Evolutionary conservation across 2,797 vertebrate genomes (phyloP), one percentile per base, ranked within the genome.

Genomic region (Tragelaphus oryx): DNA sequence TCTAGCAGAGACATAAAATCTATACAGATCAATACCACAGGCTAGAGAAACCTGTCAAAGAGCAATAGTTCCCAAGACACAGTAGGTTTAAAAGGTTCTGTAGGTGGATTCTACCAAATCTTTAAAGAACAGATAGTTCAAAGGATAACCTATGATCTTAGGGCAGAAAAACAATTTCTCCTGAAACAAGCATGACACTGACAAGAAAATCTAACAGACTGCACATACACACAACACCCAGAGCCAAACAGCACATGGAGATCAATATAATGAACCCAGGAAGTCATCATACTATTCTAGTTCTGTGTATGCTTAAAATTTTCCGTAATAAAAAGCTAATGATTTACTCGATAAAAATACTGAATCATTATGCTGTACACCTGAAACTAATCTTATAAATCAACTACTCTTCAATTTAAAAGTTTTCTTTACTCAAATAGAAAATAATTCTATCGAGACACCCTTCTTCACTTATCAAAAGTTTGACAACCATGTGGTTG

Each of bases 81-180:
- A 87, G 3, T 41, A 79, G 26, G 20, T 55, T 96, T 96, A 92
- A 95, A 87, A 93, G n/a, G 41, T 88, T 95, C 83, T 28, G 57
- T 24, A 54, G 46, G 7, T 44, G 22, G 18, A 20, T 55, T 87
- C 84, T n/a, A 92, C 16, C 60, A 96, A 94, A 94, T 92, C 94
- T 92, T 93, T 91, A 95, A 88, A 94, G 62, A 96, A 55, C 13
- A 93, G 30, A 68, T n/a, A 54, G 90, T 78, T 95, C 16, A 89
- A 93, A 95, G 65, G 91, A 88, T 52, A 60, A 88, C 76, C 12
- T 87, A 41, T 26, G 57, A 37, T 94, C 8, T 82, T 92, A 59
- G 28, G 11, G 68, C 6, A 65, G 48, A 74, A 89, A 89, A 82
- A 84, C 82, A 74, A 87, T 50, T 88, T 76, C 82, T 94, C 87